Evolutionary conservation across 2,113 vertebrate genomes (phyloP).

Genomic region (Baryphthengus martii): DNA sequence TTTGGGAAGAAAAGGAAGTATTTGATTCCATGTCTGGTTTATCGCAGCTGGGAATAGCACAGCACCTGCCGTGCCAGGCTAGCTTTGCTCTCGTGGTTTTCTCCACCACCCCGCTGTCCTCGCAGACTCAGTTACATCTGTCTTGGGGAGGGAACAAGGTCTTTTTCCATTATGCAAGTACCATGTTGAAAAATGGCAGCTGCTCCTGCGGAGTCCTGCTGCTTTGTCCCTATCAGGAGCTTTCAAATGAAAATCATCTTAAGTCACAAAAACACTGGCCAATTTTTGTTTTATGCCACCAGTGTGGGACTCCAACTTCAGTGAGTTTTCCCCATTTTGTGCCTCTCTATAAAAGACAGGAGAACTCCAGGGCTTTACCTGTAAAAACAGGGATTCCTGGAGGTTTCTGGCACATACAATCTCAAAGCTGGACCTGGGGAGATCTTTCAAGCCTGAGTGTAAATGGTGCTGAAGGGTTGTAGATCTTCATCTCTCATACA

Average conservation of each 20-base stretch:
- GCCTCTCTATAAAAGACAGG: background rate
- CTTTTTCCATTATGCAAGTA: background rate
- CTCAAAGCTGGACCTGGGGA: background rate
- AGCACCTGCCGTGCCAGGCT: background rate
- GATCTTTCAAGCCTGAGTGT: background rate
- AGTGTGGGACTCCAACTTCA: background rate
- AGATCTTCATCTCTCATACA: background rate
- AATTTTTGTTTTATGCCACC: rapidly evolving
- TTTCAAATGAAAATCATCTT: background rate
- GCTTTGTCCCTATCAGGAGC: background rate
- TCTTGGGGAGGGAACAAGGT: background rate
- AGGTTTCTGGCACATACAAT: background rate
- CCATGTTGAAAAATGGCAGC: background rate
- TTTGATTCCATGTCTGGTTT: background rate
- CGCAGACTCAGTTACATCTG: background rate
- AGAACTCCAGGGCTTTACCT: background rate
- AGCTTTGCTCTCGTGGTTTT: background rate
- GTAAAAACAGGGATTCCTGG: background rate
- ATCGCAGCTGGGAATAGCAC: background rate
- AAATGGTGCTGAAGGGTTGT: background rate
- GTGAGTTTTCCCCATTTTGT: background rate
- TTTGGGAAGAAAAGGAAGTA: background rate
- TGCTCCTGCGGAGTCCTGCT: background rate
- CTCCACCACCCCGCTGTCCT: background rate
- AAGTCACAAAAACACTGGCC: background rate